Base-by-base conservation (phyloP, 2,888 invertebrate genomes). In the Choristoneura rosaceana region DNA sequence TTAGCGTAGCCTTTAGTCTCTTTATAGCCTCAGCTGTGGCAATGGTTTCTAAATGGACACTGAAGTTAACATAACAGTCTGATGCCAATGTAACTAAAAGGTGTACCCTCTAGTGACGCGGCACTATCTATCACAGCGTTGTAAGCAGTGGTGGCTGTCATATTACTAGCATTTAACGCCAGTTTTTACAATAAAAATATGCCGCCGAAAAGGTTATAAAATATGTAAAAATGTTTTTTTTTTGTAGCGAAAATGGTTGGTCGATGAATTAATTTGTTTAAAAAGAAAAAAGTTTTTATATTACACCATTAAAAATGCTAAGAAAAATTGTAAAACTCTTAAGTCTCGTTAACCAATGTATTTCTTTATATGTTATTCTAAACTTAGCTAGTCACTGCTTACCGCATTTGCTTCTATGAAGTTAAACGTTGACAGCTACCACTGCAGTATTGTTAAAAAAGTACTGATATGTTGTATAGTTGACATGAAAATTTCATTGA, bases 371-470 rank as follows among this genome's bases (percentile, higher is more conserved):
- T 55, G 25, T 10, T 12, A 25, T 55, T 25, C 12, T 55, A 10
- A 55, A 55, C 15, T 52, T 55, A 69, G 41, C 73, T 73, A 73
- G 73, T 73, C 73, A 64, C 69, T 64, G 69, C 17, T 59, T 50
- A 41, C 41, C 33, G 71, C 67, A 62, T 73, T 60, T 69, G 64
- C 60, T 69, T 52, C 63, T 63, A 58, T 61, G 41, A 63, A 67
- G 45, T 71, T 71, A 25, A 34, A 55, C 33, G 43, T 59, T 76
- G 77, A 79, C 79, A 78, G 78, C 77, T 78, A 70, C 71, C 76
- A 71, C 73, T 74, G 76, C 76, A 76, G 74, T 76, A 76, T 81
- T 81, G 80, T 81, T 81, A 75, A 69, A 69, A 74, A 75, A 73
- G 64, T 43, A 69, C 74, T 74, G 75, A 73, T 65, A 73, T 76